Percentiles rank a stretch among this genome's conserved stretches.
These are phyloP conservation scores for Smithornis capensis DNA, from an alignment of 2,113 vertebrate species.

Conservation along the genomic window DNA sequence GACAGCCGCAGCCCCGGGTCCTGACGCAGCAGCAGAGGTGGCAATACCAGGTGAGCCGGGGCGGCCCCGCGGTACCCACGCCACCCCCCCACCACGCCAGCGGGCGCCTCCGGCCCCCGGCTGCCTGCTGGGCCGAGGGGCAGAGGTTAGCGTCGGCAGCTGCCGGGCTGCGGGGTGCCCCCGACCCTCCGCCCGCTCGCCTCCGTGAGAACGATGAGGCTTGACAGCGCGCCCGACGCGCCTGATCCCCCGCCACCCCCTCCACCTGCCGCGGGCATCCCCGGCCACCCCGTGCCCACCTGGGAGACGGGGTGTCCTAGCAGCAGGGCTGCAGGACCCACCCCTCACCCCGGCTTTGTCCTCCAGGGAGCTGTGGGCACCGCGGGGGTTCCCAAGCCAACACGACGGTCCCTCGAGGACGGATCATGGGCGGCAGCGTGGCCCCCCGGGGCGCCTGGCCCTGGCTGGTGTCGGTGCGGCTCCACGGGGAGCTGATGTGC, in stretches of 20 bases:
- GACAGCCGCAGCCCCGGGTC: neutral
- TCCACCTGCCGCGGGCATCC: neutral
- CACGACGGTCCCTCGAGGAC: neutral
- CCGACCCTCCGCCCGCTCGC: slow-evolving; percentile 18
- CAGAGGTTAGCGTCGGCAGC: slow-evolving; percentile 67
- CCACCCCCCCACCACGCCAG: neutral
- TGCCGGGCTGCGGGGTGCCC: slow-evolving; percentile 40
- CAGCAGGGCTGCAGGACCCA: neutral
- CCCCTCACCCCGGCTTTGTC: neutral
- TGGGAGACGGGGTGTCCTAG: neutral
- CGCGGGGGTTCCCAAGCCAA: neutral
- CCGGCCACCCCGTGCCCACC: neutral
- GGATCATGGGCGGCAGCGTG: slow-evolving; percentile 81
- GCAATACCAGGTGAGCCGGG: slow-evolving; percentile 2
- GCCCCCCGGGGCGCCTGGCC: slow-evolving; percentile 88
- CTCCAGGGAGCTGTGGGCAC: slow-evolving; percentile 4
- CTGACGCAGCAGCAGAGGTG: neutral
- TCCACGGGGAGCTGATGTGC: slow-evolving; percentile 90
- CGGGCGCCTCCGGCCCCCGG: neutral
- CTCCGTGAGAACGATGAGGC: slow-evolving; percentile 49
- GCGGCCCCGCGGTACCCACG: neutral
- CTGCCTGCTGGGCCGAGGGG: slow-evolving; percentile 28
- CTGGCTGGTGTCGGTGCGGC: slow-evolving; percentile 89
- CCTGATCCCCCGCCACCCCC: neutral
- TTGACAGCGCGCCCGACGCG: slow-evolving; percentile 20